Conservation (phyloP, 1,140 invertebrate species). For the Tetraneura akinire region DNA sequence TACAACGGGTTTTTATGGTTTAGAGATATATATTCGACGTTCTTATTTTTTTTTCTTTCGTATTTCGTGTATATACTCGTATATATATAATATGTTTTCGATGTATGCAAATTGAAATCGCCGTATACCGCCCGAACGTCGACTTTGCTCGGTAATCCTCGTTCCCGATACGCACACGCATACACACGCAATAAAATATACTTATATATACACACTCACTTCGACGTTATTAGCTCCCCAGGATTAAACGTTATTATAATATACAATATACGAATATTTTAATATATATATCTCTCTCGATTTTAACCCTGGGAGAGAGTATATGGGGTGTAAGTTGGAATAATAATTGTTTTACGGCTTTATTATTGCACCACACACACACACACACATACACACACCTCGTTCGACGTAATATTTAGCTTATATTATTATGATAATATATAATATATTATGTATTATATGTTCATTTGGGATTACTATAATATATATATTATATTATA, state of each 20-base stretch:
- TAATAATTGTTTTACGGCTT: slow-evolving; percentile 44
- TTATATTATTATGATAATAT: too few species aligned
- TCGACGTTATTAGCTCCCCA: slow-evolving; percentile 14
- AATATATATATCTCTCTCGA: too few species aligned
- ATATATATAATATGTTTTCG: slow-evolving; percentile 2
- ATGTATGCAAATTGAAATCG: slow-evolving; percentile 22
- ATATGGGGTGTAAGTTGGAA: slow-evolving; percentile 17
- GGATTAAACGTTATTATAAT: slow-evolving; percentile 15
- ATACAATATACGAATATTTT: too few species aligned
- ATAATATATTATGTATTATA: too few species aligned
- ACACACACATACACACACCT: too few species aligned
- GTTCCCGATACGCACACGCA: neutral
- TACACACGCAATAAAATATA: too few species aligned
- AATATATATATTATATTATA: neutral
- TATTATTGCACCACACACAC: neutral
- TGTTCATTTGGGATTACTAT: neutral
- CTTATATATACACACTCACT: neutral
- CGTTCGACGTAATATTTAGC: too few species aligned
- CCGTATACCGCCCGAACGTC: neutral
- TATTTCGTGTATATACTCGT: too few species aligned
- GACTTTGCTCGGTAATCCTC: slow-evolving; percentile 24
- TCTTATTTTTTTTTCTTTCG: neutral
- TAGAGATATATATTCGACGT: neutral
- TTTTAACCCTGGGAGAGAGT: too few species aligned
- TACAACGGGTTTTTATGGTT: neutral